These are phyloP conservation scores for Sakesphorus luctuosus DNA, from an alignment of 2,113 vertebrate species.

Conservation along the genomic window DNA sequence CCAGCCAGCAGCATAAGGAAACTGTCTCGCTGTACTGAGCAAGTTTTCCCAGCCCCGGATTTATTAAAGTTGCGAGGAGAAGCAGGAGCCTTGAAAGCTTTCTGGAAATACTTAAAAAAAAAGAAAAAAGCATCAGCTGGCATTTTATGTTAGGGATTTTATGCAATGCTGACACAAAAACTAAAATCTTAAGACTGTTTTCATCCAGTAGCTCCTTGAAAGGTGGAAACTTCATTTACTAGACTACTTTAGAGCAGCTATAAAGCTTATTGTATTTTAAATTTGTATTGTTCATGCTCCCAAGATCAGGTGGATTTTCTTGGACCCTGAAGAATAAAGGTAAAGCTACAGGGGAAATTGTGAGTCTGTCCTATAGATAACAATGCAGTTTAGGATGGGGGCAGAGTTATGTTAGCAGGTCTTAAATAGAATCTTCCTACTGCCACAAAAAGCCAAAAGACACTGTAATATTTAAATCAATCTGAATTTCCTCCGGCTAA, in stretches of 20 bases:
- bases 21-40: not conserved
- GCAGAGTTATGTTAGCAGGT: not conserved
- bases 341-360: not conserved
- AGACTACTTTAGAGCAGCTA: not conserved
- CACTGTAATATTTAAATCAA: slow-evolving; percentile 54
- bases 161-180: not conserved
- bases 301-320: not conserved
- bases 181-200: not conserved
- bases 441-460: slow-evolving; percentile 28
- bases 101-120: not conserved
- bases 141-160: not conserved
- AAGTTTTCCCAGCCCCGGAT: not conserved
- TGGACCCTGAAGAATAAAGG: not conserved
- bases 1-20: slow-evolving; percentile 13
- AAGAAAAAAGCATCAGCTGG: not conserved
- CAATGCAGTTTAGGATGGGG: not conserved
- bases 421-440: slow-evolving; percentile 30
- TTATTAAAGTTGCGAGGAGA: slow-evolving; percentile 25
- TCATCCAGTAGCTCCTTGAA: not conserved
- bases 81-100: not conserved
- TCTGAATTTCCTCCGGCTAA: slow-evolving; percentile 61
- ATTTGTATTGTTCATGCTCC: not conserved
- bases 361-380: not conserved
- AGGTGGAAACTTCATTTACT: not conserved
- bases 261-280: not conserved